A percentile compares a stretch with the other conserved stretches of the same genome.
Evolutionary conservation across 2,888 invertebrate species (phyloP).

Genomic region (Physocephala rufipes): DNA sequence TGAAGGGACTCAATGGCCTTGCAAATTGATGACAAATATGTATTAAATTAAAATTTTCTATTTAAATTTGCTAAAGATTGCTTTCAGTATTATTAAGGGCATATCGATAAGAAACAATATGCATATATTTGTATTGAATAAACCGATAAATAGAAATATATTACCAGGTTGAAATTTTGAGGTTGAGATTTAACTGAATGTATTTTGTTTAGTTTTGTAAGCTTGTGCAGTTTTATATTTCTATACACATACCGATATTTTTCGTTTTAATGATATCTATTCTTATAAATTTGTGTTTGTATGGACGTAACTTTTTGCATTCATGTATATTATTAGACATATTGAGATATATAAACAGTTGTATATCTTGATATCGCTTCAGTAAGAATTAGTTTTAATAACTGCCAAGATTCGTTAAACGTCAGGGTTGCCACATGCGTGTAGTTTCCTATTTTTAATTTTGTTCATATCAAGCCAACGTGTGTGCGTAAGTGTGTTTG

Average conservation of each 20-base stretch:
- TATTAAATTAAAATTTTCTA: conserved; percentile 13
- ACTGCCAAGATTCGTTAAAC: not conserved
- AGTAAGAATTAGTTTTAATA: not conserved
- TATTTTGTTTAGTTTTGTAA: not conserved
- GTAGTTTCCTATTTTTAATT: not conserved
- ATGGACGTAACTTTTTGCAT: not conserved
- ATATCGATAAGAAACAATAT: not conserved
- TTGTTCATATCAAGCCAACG: too few species aligned
- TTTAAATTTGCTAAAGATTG: conserved; percentile 20
- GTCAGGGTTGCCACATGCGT: not conserved
- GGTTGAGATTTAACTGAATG: too few species aligned
- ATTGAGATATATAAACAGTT: not conserved
- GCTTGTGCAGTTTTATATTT: not conserved
- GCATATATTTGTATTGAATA: not conserved
- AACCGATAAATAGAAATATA: not conserved
- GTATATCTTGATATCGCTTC: too few species aligned
- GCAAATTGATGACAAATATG: conserved; percentile 21
- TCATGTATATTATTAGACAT: not conserved
- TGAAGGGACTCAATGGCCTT: not conserved
- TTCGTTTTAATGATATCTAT: too few species aligned
- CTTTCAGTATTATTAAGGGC: not conserved
- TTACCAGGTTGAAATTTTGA: not conserved
- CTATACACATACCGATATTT: not conserved
- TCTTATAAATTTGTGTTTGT: not conserved
- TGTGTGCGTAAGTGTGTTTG: too few species aligned